A percentile compares a stretch with the other conserved stretches of the same genome.
Evolutionary conservation across 2,797 vertebrate genomes (phyloP).

Genomic region (Danio albolineatus): DNA sequence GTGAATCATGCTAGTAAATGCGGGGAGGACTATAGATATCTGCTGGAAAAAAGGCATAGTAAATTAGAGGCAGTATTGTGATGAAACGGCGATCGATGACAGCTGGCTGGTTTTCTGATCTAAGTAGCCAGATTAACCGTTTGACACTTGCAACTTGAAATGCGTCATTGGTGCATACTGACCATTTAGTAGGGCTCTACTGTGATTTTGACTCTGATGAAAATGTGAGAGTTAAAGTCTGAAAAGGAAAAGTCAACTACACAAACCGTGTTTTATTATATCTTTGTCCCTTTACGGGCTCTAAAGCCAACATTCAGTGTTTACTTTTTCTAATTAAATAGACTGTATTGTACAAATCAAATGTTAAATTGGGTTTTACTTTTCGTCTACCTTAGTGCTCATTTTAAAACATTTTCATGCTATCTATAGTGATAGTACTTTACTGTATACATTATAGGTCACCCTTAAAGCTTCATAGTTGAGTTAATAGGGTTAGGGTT

Average conservation of each 20-base stretch:
- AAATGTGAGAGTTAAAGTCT: background rate
- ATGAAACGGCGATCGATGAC: background rate
- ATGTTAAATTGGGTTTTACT: background rate
- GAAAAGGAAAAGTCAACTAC: background rate
- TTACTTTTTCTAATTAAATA: background rate
- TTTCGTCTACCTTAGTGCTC: background rate
- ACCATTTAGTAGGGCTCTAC: background rate
- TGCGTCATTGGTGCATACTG: constrained; percentile 10
- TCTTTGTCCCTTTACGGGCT: background rate
- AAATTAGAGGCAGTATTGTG: constrained; percentile 19
- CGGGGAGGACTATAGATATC: constrained; percentile 25
- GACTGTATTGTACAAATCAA: background rate
- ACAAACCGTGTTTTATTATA: background rate
- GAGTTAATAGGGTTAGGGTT: no score
- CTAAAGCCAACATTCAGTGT: background rate
- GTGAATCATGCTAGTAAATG: constrained; percentile 32
- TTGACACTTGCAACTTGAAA: constrained; percentile 15
- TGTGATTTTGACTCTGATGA: background rate
- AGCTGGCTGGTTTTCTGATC: background rate
- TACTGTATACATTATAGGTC: background rate
- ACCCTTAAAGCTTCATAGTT: background rate
- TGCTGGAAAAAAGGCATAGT: constrained; percentile 29
- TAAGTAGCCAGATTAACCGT: constrained; percentile 13
- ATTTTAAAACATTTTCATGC: background rate
- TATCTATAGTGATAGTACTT: no score